Percentiles rank a stretch among this genome's conserved stretches.
Evolutionary conservation across 2,113 vertebrate species (phyloP).

Genomic region (Caretta caretta): DNA sequence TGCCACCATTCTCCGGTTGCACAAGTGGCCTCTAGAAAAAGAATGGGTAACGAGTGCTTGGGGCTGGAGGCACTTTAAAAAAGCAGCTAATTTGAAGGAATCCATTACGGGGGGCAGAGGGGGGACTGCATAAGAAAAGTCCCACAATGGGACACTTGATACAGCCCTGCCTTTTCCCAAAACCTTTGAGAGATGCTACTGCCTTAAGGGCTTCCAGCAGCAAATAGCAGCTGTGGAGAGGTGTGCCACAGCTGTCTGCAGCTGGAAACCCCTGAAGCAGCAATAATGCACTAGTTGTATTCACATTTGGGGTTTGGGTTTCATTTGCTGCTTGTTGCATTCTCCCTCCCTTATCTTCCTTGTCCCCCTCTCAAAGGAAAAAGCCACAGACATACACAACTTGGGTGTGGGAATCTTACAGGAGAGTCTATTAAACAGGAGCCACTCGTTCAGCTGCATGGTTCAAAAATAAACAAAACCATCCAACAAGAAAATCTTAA

Average conservation of each 20-base stretch:
- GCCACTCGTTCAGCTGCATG: background rate
- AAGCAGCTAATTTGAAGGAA: background rate
- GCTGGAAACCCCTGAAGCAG: background rate
- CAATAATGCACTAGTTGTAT: background rate
- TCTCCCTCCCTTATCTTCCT: background rate
- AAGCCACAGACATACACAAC: background rate
- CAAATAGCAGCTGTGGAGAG: background rate
- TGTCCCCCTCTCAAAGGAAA: background rate
- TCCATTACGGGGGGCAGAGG: background rate
- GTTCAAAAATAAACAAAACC: background rate
- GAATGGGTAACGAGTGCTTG: background rate
- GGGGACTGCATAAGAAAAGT: background rate
- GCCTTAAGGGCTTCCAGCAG: background rate
- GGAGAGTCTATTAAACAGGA: background rate
- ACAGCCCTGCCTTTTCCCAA: background rate
- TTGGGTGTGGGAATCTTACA: background rate
- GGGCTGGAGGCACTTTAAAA: background rate
- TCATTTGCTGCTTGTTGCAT: background rate
- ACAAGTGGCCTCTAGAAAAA: background rate
- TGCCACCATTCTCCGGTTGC: background rate
- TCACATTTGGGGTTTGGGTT: background rate
- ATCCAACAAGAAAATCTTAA: background rate
- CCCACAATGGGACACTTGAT: background rate
- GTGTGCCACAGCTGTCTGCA: conserved; percentile 7
- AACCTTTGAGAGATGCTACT: background rate